Conservation (phyloP, 2,888 invertebrate genomes). For the Parelbella ahira region DNA sequence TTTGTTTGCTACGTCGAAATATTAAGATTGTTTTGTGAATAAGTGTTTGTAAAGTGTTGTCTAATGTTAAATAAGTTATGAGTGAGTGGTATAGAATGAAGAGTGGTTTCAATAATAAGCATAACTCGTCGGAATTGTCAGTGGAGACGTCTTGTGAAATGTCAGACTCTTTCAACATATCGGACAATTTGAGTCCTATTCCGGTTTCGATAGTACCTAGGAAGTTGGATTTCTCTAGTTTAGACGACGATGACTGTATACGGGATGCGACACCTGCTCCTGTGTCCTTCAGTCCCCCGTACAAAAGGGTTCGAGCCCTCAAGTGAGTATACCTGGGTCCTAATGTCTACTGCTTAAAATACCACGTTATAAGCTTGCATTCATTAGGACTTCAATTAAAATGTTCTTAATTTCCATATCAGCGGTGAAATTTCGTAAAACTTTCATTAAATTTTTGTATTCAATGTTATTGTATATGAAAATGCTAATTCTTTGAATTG, state of each 20-base stretch:
- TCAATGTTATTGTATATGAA: no score
- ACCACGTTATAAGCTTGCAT: slow-evolving; percentile 39
- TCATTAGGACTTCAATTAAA: no score
- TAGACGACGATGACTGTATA: slow-evolving; percentile 69
- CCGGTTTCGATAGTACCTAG: slow-evolving; percentile 77
- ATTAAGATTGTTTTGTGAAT: slow-evolving; percentile 48
- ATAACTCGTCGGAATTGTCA: slow-evolving; percentile 78
- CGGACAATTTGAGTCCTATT: slow-evolving; percentile 81
- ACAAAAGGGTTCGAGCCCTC: slow-evolving; percentile 80
- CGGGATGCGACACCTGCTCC: slow-evolving; percentile 51
- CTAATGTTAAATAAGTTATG: slow-evolving; percentile 58
- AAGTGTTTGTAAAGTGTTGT: slow-evolving; percentile 47
- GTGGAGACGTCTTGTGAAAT: slow-evolving; percentile 83
- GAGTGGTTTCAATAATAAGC: slow-evolving; percentile 53
- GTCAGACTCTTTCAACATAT: slow-evolving; percentile 81
- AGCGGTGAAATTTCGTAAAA: no score
- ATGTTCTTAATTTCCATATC: no score
- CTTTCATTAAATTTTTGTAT: no score
- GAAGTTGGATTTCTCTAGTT: slow-evolving; percentile 79
- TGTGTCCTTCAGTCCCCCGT: slow-evolving; percentile 73
- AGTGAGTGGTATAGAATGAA: slow-evolving; percentile 74
- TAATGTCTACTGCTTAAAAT: slow-evolving; percentile 34
- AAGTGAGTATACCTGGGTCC: slow-evolving; percentile 53
- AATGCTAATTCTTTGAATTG: no score
- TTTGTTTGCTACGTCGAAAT: slow-evolving; percentile 50